These are phyloP conservation scores for Agrotis clavis DNA, from an alignment of 2,888 invertebrate genomes.

Conservation along the genomic window DNA sequence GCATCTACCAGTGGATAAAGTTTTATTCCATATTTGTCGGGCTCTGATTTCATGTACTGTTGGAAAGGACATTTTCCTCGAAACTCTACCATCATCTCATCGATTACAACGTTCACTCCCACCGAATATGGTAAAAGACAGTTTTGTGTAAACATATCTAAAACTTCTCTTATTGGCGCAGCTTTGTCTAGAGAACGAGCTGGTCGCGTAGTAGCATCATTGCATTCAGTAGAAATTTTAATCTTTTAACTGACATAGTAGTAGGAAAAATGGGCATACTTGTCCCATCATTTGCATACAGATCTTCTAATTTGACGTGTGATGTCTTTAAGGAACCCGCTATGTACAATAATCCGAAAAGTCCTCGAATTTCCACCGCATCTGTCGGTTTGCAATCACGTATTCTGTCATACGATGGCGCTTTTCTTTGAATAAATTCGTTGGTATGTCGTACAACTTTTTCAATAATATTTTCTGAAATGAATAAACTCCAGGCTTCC, in stretches of 20 bases:
- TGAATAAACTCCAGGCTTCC: no score
- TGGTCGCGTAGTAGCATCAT: neutral
- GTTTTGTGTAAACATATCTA: no score
- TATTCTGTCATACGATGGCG: no score
- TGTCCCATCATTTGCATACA: slow-evolving; percentile 1
- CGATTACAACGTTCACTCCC: neutral
- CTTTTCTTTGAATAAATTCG: no score
- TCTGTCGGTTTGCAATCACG: slow-evolving; percentile 3
- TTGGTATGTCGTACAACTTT: no score
- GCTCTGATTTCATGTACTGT: neutral
- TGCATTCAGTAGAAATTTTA: neutral
- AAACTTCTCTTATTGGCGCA: no score
- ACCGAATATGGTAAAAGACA: neutral
- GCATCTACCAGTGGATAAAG: neutral
- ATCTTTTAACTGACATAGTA: neutral
- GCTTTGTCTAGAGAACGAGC: neutral
- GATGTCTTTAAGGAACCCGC: neutral
- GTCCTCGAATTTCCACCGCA: slow-evolving; percentile 1
- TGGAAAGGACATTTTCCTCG: neutral
- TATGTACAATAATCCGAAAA: neutral
- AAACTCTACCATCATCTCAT: neutral
- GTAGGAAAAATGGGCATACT: neutral
- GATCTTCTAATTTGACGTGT: neutral
- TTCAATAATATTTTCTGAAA: no score
- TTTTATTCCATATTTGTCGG: neutral